A percentile compares a stretch with the other conserved stretches of the same genome.
Evolutionary conservation across 2,888 invertebrate species (phyloP).

Genomic region (Dryobota labecula): DNA sequence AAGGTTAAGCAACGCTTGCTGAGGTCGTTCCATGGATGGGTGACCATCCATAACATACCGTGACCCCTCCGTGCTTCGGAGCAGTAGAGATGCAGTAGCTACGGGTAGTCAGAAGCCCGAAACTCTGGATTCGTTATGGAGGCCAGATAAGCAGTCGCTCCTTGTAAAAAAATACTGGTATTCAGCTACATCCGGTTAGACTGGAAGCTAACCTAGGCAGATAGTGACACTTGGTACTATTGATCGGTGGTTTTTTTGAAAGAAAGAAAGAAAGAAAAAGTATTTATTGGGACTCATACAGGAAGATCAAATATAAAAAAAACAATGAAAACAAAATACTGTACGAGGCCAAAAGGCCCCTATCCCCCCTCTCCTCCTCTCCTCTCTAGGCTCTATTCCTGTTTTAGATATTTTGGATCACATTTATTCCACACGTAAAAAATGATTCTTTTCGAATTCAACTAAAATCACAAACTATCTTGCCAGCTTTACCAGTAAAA

Average conservation of each 20-base stretch:
- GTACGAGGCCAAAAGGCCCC: too few species aligned
- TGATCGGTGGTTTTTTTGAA: not conserved
- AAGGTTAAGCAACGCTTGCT: not conserved
- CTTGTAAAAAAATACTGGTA: not conserved
- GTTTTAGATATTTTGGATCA: too few species aligned
- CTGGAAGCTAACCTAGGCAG: too few species aligned
- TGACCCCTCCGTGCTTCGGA: not conserved
- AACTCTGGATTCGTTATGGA: not conserved
- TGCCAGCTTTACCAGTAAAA: constrained; percentile 9
- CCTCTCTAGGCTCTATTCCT: too few species aligned
- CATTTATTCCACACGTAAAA: not conserved
- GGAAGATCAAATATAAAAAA: too few species aligned
- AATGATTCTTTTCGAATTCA: not conserved
- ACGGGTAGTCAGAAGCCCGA: not conserved
- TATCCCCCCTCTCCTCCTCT: too few species aligned
- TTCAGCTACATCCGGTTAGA: not conserved
- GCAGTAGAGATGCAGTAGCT: too few species aligned
- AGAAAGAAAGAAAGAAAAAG: too few species aligned
- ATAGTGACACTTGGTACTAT: not conserved
- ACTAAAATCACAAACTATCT: constrained; percentile 1
- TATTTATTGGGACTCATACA: too few species aligned
- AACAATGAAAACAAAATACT: too few species aligned
- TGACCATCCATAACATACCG: not conserved
- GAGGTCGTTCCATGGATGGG: not conserved
- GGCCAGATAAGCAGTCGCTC: not conserved